These are phyloP conservation scores for Anabas testudineus DNA, from an alignment of 2,797 vertebrate species.

Conservation along the genomic window DNA sequence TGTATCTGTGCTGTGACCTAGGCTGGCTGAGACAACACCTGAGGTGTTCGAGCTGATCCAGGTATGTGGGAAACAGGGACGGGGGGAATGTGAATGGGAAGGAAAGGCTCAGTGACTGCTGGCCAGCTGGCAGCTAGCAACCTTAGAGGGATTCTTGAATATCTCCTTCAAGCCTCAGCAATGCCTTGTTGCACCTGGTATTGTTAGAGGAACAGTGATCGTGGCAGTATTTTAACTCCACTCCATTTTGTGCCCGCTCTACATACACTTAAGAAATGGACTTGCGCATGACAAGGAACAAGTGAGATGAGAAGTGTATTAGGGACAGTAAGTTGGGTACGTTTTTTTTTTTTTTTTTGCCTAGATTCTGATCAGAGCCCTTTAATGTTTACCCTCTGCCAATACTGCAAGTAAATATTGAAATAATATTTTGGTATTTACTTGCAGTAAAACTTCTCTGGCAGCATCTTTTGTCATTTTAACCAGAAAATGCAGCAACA, in stretches of 20 bases:
- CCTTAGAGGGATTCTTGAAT: constrained; percentile 56
- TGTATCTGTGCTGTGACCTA: background rate
- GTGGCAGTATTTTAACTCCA: constrained; percentile 37
- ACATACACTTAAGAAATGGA: background rate
- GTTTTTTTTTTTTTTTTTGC: no score
- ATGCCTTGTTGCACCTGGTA: constrained; percentile 63
- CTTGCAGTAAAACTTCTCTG: no score
- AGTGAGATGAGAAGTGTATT: background rate
- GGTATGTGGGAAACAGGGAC: constrained; percentile 22
- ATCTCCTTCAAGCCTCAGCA: constrained; percentile 38
- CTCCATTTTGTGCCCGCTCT: constrained; percentile 15
- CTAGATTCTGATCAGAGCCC: no score
- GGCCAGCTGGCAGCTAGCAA: constrained; percentile 62
- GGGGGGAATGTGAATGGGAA: constrained; percentile 32
- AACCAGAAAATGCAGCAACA: no score
- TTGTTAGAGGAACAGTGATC: constrained; percentile 61
- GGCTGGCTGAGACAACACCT: background rate
- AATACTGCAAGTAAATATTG: no score
- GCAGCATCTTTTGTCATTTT: no score
- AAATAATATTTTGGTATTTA: no score
- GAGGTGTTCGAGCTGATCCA: constrained; percentile 23
- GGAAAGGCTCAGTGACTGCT: constrained; percentile 49
- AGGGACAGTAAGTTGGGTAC: no score
- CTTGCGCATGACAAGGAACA: background rate
- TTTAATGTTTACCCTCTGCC: no score